Evolutionary conservation across 2,888 invertebrate genomes (phyloP), one percentile per base, ranked within the genome.

Genomic region (Drosophila prostipennis): DNA sequence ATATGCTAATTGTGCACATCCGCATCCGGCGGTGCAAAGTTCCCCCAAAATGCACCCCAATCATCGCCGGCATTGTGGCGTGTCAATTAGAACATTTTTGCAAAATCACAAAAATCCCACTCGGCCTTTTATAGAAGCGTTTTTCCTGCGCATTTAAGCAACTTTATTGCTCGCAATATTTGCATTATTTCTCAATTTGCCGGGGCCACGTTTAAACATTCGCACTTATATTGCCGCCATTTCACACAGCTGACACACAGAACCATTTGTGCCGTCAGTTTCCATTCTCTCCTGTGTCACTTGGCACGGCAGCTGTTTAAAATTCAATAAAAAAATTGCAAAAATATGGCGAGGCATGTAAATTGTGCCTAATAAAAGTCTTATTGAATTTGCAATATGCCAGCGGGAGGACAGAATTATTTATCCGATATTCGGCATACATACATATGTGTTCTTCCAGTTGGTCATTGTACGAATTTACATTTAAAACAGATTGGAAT

Each of bases 141-240:
- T 40, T n/a, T 29, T 13, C 19, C 34, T 14, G 4, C 19, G 14
- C 48, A 36, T 59, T 57, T 52, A 61, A 52, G 58, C 57, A 61
- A 67, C 61, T 72, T 82, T 79, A 87, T 87, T 67, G 75, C 77
- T 71, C 60, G 75, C 76, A 72, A 77, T 87, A 82, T 87, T 82
- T 82, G 79, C 83, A 87, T 87, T 87, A 82, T 82, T 82, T 85
- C 87, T 82, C 88, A 87, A 87, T 82, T 85, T 87, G 34, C 52
- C 67, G 72, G 70, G 69, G 56, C 65, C 45, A 55, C 65, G 68
- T 72, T 87, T 74, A 37, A 49, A 10, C 45, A 46, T 48, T 67
- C 45, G 39, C 42, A 29, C 46, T 67, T 81, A 79, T 81, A 81
- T 87, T 61, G 71, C 79, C 84, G 76, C 83, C 85, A 83, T 54